Percentiles rank a stretch among this genome's conserved stretches.
These are phyloP conservation scores for Lynx canadensis DNA, from an alignment of 2,113 vertebrate species.

Conservation along the genomic window DNA sequence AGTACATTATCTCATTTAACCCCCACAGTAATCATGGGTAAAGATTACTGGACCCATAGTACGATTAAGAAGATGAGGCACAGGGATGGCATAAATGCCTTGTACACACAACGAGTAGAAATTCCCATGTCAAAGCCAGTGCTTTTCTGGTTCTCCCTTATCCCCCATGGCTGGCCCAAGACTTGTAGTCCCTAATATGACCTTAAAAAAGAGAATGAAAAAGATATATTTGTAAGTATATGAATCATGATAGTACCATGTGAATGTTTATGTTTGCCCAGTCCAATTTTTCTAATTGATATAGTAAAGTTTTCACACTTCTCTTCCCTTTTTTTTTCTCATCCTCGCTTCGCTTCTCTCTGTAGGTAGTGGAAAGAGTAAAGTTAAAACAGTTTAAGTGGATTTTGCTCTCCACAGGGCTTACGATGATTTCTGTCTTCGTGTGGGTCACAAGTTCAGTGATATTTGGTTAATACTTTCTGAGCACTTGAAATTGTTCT, in stretches of 20 bases:
- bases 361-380: neutral
- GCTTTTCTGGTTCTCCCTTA: neutral
- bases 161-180: neutral
- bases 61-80: neutral
- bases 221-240: neutral
- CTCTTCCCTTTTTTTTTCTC: neutral
- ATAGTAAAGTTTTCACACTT: neutral
- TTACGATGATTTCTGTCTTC: neutral
- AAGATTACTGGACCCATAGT: neutral
- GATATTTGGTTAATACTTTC: neutral
- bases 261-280: neutral
- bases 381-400: neutral
- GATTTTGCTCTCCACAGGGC: neutral
- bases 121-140: neutral
- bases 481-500: neutral
- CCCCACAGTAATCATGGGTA: neutral
- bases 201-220: neutral
- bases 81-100: neutral
- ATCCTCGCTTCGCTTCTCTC: neutral
- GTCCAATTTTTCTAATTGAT: conserved; percentile 19
- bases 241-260: neutral
- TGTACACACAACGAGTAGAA: neutral
- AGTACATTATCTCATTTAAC: neutral
- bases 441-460: neutral
- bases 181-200: neutral